A percentile compares a stretch with the other conserved stretches of the same genome.
Conservation (phyloP, 2,888 invertebrate species). For the Drosophila kambysellisi region DNA sequence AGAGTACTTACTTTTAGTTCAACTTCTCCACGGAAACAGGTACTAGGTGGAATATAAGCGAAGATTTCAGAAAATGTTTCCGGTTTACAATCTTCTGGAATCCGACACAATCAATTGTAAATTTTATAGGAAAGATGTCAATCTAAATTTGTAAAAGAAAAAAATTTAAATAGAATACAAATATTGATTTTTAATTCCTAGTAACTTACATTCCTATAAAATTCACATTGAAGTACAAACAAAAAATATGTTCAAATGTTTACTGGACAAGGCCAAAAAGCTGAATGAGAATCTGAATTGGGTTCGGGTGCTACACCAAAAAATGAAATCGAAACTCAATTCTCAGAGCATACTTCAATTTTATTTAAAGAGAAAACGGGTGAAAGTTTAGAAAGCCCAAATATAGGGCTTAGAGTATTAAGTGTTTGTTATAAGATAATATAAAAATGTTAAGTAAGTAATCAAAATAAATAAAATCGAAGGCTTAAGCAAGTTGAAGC, state of each 20-base stretch:
- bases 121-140: background rate
- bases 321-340: background rate
- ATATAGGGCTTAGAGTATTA: background rate
- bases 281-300: conserved; percentile 6
- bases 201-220: conserved; percentile 20
- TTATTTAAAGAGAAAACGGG: background rate
- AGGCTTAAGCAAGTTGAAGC: background rate
- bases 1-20: conserved; percentile 1
- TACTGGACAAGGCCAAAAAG: conserved; percentile 2
- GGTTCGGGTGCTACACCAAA: background rate
- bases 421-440: too few species aligned
- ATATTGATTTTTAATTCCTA: background rate
- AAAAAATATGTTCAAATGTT: conserved; percentile 13
- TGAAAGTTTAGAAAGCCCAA: background rate
- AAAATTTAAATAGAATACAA: background rate
- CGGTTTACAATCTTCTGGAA: background rate
- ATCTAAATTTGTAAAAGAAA: background rate
- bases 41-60: background rate
- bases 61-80: background rate
- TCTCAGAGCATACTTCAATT: conserved; percentile 6
- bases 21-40: conserved; percentile 2
- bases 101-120: background rate
- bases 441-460: background rate
- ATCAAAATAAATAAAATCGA: background rate
- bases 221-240: conserved; percentile 19